Evolutionary conservation across 1,140 invertebrate genomes (phyloP).

Genomic region (Stegodyphus dumicola): DNA sequence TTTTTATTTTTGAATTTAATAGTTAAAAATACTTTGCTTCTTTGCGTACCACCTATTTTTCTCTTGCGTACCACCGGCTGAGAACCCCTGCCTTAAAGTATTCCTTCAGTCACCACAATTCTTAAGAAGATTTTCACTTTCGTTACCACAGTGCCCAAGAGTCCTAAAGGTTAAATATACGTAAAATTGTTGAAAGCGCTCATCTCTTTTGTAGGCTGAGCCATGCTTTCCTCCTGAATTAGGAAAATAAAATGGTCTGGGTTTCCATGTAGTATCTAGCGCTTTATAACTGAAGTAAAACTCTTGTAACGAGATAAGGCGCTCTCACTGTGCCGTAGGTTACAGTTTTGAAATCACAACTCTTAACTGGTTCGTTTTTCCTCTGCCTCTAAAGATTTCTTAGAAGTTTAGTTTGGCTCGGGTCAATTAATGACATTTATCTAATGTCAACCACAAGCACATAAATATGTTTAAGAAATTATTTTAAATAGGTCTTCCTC

Average conservation of each 20-base stretch:
- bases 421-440: background rate
- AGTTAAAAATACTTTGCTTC: no score
- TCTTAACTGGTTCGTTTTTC: no score
- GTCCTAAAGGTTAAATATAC: slow-evolving; percentile 3
- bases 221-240: background rate
- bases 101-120: no score
- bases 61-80: no score
- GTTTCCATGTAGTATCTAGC: background rate
- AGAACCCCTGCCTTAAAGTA: no score
- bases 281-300: background rate
- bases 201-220: background rate
- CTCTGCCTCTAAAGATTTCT: background rate
- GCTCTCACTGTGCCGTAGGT: background rate
- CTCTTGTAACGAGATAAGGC: slow-evolving; percentile 1
- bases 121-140: background rate
- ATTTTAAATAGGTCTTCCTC: background rate
- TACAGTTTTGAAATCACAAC: background rate
- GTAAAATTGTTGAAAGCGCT: background rate
- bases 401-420: background rate
- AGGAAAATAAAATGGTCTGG: background rate
- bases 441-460: background rate
- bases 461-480: background rate
- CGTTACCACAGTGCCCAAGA: background rate
- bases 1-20: no score
- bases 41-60: no score